phyloP scores from a whole-genome alignment of 2,113 vertebrate genomes.

The Nesoenas mayeri region DNA sequence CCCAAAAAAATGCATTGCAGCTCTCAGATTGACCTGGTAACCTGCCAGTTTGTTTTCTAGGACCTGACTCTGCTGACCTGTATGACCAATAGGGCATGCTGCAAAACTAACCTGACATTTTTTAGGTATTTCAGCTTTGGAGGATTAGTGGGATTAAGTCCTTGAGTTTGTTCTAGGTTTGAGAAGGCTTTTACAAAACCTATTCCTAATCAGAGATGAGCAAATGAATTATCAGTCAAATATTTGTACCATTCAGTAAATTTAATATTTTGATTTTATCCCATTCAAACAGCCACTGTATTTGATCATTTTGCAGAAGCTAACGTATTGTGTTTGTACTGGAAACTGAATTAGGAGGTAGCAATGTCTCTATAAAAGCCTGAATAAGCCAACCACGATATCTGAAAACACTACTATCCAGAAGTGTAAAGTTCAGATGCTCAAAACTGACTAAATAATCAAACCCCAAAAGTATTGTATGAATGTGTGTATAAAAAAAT shows the following conservation, averaged over 20 bases:
- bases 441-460: not conserved
- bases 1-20: not conserved
- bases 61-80: not conserved
- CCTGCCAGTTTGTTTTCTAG: not conserved
- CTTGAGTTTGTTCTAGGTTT: conserved; percentile 29
- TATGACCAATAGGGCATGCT: not conserved
- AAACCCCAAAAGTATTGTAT: not conserved
- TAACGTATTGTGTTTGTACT: not conserved
- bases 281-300: conserved; percentile 17
- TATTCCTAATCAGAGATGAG: not conserved
- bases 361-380: not conserved
- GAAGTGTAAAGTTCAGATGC: not conserved
- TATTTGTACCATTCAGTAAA: conserved; percentile 22
- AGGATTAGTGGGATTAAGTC: conserved; percentile 27
- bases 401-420: not conserved
- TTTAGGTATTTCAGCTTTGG: not conserved
- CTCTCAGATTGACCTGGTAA: not conserved
- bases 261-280: conserved; percentile 39
- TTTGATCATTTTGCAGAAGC: conserved; percentile 16
- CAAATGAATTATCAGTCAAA: conserved; percentile 42
- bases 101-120: not conserved
- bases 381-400: not conserved
- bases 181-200: not conserved
- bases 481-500: not conserved
- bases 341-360: not conserved